Evolutionary conservation across 2,113 vertebrate genomes (phyloP).

Genomic region (Vidua chalybeata): DNA sequence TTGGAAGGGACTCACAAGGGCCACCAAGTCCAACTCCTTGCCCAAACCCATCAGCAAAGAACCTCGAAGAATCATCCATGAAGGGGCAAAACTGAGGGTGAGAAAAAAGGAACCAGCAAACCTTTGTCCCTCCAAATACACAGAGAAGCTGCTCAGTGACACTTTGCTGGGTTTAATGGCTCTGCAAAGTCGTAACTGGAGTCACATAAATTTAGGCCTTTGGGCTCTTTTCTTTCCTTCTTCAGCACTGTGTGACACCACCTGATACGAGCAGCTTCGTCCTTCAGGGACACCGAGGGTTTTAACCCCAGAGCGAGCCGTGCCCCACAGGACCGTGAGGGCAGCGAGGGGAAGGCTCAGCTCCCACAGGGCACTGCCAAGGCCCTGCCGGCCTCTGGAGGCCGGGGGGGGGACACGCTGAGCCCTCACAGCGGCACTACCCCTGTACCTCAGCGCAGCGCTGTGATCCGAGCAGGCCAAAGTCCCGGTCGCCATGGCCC

Average conservation of each 20-base stretch:
- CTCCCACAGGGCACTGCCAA: neutral
- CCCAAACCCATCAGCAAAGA: neutral
- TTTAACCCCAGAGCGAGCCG: neutral
- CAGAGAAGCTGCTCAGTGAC: neutral
- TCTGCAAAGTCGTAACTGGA: neutral
- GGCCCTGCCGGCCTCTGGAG: neutral
- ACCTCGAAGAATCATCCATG: neutral
- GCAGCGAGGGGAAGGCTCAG: neutral
- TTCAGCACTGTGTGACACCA: neutral
- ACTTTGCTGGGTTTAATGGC: neutral
- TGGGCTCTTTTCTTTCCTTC: neutral
- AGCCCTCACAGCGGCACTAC: neutral
- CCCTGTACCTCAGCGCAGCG: neutral
- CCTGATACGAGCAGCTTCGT: neutral
- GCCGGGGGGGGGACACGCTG: neutral
- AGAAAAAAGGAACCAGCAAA: neutral
- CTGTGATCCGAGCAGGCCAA: neutral
- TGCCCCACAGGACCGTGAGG: neutral
- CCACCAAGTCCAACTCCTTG: neutral
- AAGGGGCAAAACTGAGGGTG: neutral
- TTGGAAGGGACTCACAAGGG: neutral
- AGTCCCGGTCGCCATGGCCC: neutral
- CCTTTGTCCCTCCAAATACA: neutral
- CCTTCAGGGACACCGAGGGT: neutral
- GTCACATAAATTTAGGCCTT: no score